Evolutionary conservation across 2,797 vertebrate genomes (phyloP).

Genomic region (Scomberomorus guttatus): DNA sequence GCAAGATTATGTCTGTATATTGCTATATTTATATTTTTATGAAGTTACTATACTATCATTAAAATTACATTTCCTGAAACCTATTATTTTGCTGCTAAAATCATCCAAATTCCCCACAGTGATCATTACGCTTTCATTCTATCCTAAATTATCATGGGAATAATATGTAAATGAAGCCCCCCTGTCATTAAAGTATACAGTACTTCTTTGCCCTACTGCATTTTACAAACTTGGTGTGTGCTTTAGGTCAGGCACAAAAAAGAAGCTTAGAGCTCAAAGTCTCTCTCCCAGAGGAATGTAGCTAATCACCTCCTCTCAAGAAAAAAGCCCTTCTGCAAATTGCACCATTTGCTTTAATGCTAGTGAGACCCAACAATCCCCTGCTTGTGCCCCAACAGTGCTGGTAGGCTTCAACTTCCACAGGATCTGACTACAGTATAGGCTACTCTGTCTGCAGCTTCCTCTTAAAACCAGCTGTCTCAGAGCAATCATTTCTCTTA

Average conservation of each 20-base stretch:
- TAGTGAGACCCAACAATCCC: constrained; percentile 36
- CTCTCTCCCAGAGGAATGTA: constrained; percentile 41
- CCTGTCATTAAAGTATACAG: background rate
- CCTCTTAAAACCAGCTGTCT: constrained; percentile 17
- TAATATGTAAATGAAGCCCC: constrained; percentile 17
- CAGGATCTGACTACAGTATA: background rate
- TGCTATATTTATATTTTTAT: background rate
- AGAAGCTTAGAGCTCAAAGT: constrained; percentile 44
- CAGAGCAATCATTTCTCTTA: constrained; percentile 2
- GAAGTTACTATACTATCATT: background rate
- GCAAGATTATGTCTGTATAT: background rate
- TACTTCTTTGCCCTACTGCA: background rate
- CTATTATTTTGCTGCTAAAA: background rate
- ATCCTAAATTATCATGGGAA: constrained; percentile 21
- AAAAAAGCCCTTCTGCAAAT: constrained; percentile 43
- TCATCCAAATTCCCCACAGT: background rate
- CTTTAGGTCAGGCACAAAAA: constrained; percentile 42
- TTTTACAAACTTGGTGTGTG: constrained; percentile 34
- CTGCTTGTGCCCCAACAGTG: background rate
- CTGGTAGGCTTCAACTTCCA: constrained; percentile 6
- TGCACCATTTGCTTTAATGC: constrained; percentile 61
- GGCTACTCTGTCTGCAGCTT: constrained; percentile 21
- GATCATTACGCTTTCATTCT: constrained; percentile 6
- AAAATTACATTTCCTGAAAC: background rate
- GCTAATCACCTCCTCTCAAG: constrained; percentile 62